Base-by-base conservation (phyloP, 2,797 vertebrate genomes). In the Macroramphosus scolopax region DNA sequence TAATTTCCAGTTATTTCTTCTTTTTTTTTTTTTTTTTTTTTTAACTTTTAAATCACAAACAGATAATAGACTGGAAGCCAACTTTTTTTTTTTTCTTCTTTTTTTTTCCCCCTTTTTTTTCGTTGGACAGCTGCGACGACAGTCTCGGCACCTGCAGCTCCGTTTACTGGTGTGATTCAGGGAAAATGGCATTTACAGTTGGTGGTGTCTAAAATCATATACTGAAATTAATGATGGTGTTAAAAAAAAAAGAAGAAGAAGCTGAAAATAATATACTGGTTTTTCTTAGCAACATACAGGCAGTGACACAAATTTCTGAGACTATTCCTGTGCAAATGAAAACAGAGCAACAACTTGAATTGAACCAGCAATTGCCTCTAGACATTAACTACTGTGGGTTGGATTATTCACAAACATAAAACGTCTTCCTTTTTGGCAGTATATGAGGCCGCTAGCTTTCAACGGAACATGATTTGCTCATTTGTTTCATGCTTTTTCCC, bases 261-360 rank as follows among this genome's bases (percentile, higher is more conserved):
- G 63, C 48, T 38, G 61, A 67, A 74, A 79, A 70, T 65, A 74
- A 77, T 68, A 72, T 82, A 89, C 85, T 85, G 86, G 73, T 76
- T 94, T 92, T 92, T 88, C 87, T 92, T 88, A 91, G 93, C 93
- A 91, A 96, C 94, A 93, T 94, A 97, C 94, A 98, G 94, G 94
- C 93, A 94, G 93, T 96, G 93, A 95, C 92, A 92, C 93, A 93
- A 92, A 92, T 88, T 93, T 96, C 91, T 93, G 93, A 93, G 92
- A 93, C 94, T 95, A 96, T 91, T 95, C 89, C 93, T 96, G 95
- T 97, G 95, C 95, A 98, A 96, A 96, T 94, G 91, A 97, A 89
- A 95, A 95, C 92, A 94, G 93, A 96, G 93, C 93, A 95, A 97
- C 93, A 93, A 96, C 91, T 94, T 93, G 93, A 97, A 94, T 92